Base-by-base conservation (phyloP, 92 coral and sea anemone genomes). In the Muricea muricata region DNA sequence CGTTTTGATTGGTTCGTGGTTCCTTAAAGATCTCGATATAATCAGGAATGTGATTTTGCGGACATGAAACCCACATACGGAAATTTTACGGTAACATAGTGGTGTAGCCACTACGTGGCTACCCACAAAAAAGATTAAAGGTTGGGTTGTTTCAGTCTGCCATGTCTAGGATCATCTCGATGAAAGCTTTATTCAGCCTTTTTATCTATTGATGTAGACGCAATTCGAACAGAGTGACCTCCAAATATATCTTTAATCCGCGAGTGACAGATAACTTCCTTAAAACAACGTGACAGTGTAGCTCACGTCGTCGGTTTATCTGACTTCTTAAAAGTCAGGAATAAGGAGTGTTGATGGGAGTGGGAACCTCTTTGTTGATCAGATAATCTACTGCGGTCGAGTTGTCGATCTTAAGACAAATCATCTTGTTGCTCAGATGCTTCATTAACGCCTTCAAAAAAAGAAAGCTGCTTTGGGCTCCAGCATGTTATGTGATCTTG, bases 211-310 rank as follows among this genome's bases (percentile, higher is more conserved):
- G 87, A 54, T 20, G 81, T 84, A 28, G 87, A 65, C 21, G 46
- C 73, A 50, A 83, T 69, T 40, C 88, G 83, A 41, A 71, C 81
- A 14, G 83, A 84, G 65, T 84, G 88, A 24, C 82, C 88, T 25
- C 61, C 73, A 55, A 84, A 84, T 9, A 42, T 24, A 41, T 45
- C 55, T 8, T 55, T 47, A 56, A 83, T 72, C 23, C 87, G 61
- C 18, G 87, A 42, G 29, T 54, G 58, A 24, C 15, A 42, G 73
- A 83, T 55, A 40, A 33, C 78, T 20, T 83, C 82, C 41, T 83
- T 83, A 17, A 73, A 57, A 81, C 82, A 83, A 37, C 82, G 65
- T 32, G 31, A 48, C 34, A 83, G 56, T 11, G 87, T 83, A 30
- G 73, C 6, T 4, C 73, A n/a, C 4, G 80, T 50, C 81, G 73